Evolutionary conservation across 30 jellyfish, hydroid and myxozoan genomes (phyloP), one percentile per base, ranked within the genome.

Genomic region (Cassiopea xamachana): DNA sequence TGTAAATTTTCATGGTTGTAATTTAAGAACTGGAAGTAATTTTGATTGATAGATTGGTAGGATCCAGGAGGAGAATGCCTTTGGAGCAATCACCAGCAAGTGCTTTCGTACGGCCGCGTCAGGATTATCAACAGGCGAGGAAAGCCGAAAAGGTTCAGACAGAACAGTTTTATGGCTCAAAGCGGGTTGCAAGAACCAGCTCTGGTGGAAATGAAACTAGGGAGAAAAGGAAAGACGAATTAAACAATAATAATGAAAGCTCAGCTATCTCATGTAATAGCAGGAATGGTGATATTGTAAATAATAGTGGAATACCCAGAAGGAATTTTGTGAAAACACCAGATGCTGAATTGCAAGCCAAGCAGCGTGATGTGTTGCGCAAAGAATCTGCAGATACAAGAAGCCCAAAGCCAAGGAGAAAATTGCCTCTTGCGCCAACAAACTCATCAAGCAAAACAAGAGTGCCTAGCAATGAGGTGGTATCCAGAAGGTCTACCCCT

Each of bases 31-130:
- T 6, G 12, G 64, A 55, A 55, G 12, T 55, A 55, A 55, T 3
- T 55, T 55, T 6, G 64, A 55, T 6, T 55, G 64, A 27, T 27
- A 27, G 39, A 27, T 27, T 27, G 39, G 39, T 27, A 27, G 39
- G 39, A 27, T 27, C 39, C 39, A 27, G 39, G 60, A 5, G 2
- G 44, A 50, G 46, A 46, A 86, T 86, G 93, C 93, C 89, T 67
- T 45, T 80, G 50, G 89, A 86, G 71, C 93, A 86, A 74, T 72
- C 87, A 44, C 75, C 81, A 3, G 64, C 82, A 55, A 86, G 93
- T 75, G 93, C 93, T 46, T 86, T 86, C 48, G 93, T 86, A 46
- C 74, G 84, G 74, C 93, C 93, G 48, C 78, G 93, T 46, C 84
- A 86, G 75, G 93, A 86, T 46, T 85, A 86, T 48, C 93, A 74